Base-by-base conservation (phyloP, 2,797 vertebrate species). In the Oreortyx pictus region DNA sequence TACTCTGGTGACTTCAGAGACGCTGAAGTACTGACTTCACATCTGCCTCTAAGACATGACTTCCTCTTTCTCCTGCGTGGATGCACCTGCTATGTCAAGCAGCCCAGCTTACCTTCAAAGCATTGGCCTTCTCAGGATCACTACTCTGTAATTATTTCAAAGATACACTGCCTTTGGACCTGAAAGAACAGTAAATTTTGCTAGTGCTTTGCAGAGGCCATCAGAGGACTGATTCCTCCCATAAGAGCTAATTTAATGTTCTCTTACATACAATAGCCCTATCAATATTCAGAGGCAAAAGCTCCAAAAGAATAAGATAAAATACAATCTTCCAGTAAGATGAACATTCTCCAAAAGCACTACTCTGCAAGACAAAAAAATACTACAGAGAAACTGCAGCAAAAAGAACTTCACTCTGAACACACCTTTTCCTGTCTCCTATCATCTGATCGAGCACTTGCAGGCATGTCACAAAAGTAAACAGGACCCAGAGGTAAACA, bases 361-460 rank as follows among this genome's bases (percentile, higher is more conserved):
- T 29, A 1, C 2, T 71, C 31, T 93, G 86, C 64, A 73, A 61
- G 14, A 95, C 47, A 64, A 77, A 31, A 47, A 31, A 92, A 81
- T 0, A 35, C 65, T 67, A 27, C 47, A 50, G 46, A 72, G 70
- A 93, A 86, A 66, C 89, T 72, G 83, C 67, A 72, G 75, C 88
- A 88, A 66, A 95, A 68, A 72, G 31, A 82, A 78, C 56, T 90
- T 89, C 15, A 87, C 87, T 86, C 12, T 47, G 87, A 92, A 94
- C 94, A 96, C 91, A 20, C 96, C 96, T 94, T 94, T 97, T 97
- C 95, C 96, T 95, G 95, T 93, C 87, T 86, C 92, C 92, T 90
- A 88, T 84, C 94, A 96, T 95, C 94, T 94, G 94, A 96, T 96
- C 86, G 72, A 92, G 84, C 92, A 17, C 76, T 94, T 77, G 88